Conservation (phyloP, 2,797 vertebrate species). For the Protosalanx chinensis region DNA sequence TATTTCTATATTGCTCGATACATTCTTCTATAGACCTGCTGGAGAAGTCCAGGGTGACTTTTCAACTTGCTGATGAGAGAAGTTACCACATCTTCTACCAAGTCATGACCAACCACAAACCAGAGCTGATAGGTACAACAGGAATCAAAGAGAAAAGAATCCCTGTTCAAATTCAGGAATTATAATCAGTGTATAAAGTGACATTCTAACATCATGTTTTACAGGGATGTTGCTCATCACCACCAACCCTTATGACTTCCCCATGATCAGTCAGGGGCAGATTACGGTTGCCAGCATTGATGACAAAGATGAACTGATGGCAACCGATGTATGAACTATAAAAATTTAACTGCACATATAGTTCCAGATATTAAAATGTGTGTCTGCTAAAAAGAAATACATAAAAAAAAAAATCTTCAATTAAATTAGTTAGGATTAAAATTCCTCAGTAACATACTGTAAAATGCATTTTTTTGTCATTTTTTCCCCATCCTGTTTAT, state of each 20-base stretch:
- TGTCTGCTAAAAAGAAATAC: neutral
- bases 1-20: neutral
- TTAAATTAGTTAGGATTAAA: too few species aligned
- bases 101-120: constrained; percentile 72
- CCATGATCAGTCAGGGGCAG: constrained; percentile 44
- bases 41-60: constrained; percentile 76
- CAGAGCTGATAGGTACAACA: constrained; percentile 65
- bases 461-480: neutral
- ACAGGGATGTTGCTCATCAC: constrained; percentile 75
- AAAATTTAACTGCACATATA: neutral
- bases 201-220: too few species aligned
- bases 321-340: constrained; percentile 66
- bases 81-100: constrained; percentile 79
- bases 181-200: neutral
- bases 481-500: neutral
- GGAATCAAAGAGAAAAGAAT: too few species aligned
- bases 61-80: constrained; percentile 75
- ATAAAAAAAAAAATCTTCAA: too few species aligned
- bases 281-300: constrained; percentile 72
- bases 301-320: constrained; percentile 74
- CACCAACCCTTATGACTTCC: constrained; percentile 61
- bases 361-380: neutral
- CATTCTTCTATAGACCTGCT: constrained; percentile 61
- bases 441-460: too few species aligned
- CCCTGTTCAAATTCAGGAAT: neutral